Conservation (phyloP, 2,113 vertebrate genomes). For the Pseudois nayaur region DNA sequence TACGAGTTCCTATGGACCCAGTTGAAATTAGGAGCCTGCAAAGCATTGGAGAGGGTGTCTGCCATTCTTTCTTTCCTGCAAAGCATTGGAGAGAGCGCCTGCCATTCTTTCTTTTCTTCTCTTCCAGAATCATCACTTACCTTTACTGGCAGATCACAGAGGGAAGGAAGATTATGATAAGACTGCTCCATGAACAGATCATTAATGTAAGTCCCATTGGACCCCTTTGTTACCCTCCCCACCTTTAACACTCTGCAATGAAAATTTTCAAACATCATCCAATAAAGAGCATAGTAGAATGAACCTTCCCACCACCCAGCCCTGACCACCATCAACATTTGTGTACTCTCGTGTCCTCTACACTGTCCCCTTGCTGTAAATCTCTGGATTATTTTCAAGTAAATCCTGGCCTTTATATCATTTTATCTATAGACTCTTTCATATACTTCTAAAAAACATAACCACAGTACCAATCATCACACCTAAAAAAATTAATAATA, state of each 20-base stretch:
- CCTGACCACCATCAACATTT: background rate
- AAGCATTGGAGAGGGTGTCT: background rate
- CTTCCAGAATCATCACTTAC: slow-evolving; percentile 86
- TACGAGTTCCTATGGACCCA: background rate
- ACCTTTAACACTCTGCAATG: background rate
- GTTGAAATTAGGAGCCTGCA: background rate
- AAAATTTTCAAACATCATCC: background rate
- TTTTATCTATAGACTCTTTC: background rate
- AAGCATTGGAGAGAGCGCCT: background rate
- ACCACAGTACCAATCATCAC: background rate
- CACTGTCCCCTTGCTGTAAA: background rate
- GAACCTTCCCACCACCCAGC: too few relatives aligned
- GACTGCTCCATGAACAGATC: slow-evolving; percentile 85
- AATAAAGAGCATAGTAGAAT: background rate
- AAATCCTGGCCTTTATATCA: background rate
- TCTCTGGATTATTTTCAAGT: background rate
- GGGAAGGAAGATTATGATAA: slow-evolving; percentile 86
- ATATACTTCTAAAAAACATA: background rate
- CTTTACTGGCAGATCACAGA: slow-evolving; percentile 90
- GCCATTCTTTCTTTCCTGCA: background rate
- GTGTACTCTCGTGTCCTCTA: background rate
- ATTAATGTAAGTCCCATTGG: slow-evolving; percentile 86
- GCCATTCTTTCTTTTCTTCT: background rate
- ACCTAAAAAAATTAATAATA: background rate
- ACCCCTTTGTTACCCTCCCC: background rate